Conservation (phyloP, 30 jellyfish, hydroid and myxozoan genomes). For the Pseudorhiza aurosa region DNA sequence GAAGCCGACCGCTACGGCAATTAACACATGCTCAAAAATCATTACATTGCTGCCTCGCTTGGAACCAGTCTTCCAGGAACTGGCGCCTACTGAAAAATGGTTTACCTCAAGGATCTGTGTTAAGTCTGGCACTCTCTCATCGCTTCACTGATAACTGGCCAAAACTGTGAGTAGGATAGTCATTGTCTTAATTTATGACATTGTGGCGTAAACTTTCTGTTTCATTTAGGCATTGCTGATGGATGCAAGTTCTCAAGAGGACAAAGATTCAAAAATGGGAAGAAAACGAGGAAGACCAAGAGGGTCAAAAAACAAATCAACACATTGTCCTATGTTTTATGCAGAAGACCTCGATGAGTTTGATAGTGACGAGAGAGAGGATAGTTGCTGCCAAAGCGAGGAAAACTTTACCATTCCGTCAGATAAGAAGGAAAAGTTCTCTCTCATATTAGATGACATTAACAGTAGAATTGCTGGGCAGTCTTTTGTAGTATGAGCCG, state of each 20-base stretch:
- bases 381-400: not conserved
- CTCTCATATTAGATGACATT: constrained; percentile 47
- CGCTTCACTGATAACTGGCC: no score
- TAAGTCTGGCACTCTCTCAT: no score
- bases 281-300: constrained; percentile 71
- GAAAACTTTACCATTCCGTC: constrained; percentile 47
- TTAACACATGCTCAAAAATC: no score
- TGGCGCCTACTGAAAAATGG: no score
- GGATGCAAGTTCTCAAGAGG: constrained; percentile 16
- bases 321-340: constrained; percentile 54
- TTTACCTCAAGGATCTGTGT: no score
- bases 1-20: no score
- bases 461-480: constrained; percentile 45
- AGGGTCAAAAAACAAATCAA: constrained; percentile 47
- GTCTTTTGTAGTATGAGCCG: constrained; percentile 9
- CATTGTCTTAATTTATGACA: no score
- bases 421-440: constrained; percentile 45
- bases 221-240: constrained; percentile 14
- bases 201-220: no score
- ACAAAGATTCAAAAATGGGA: constrained; percentile 14
- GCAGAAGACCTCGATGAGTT: constrained; percentile 62
- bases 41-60: no score
- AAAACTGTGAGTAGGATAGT: no score
- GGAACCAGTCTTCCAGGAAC: no score
- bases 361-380: constrained; percentile 52